Base-by-base conservation (phyloP, 37 sponge, comb jelly and placozoan genomes). In the Diacarnus erythraeanus region DNA sequence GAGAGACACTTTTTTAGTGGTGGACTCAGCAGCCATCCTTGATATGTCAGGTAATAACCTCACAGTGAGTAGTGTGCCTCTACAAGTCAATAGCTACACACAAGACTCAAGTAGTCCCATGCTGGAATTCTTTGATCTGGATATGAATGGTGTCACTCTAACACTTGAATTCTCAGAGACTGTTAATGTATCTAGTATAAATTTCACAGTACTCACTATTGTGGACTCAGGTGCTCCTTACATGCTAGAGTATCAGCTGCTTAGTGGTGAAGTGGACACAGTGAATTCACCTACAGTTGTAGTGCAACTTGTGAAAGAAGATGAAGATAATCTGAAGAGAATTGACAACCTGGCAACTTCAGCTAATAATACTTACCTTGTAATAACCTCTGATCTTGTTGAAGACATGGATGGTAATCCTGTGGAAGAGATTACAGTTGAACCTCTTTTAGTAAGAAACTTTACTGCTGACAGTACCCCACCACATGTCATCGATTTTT, bases 241-340 rank as follows among this genome's bases (percentile, higher is more conserved):
- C 42, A 18, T 61, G 33, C 59, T 68, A 2, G 27, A 33, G 4
- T 88, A 88, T 30, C 71, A 80, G 0, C 54, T 84, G 20, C n/a
- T 73, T 17, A 35, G 36, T 54, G 89, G 92, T 26, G 59, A 54
- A 3, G 59, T 58, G 1, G 33, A 42, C 22, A 76, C 76, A n/a
- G 54, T 34, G 0, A 87, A 92, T 65, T 84, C 85, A 23, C 88
- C 89, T 27, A 31, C 10, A 0, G 69, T 92, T 51, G 64, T 65
- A 12, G 43, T 92, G 6, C 59, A 87, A 23, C 41, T 96, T 20
- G n/a, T 58, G 23, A 71, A 69, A 58, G 69, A 37, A 12, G 97
- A 96, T 43, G 81, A 85, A 38, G 90, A 96, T 51, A 81, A 92
- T 30, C 77, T 96, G 51, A 96, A 93, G 75, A 83, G 83, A 29